These are phyloP conservation scores for Dendrocopos noguchii DNA, from an alignment of 2,113 vertebrate genomes.

Conservation along the genomic window DNA sequence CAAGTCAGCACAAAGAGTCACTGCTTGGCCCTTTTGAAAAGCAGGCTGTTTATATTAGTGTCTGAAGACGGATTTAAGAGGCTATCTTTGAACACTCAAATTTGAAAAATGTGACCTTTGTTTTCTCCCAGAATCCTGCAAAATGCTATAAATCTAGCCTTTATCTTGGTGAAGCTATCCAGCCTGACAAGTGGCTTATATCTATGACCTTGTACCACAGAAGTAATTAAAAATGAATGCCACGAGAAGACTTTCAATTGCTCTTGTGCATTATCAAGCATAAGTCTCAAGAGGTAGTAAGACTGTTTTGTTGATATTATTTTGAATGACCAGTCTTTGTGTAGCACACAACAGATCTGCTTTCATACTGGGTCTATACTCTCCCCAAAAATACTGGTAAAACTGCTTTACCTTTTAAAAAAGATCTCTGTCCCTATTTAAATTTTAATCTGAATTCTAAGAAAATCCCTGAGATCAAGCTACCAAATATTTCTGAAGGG, in stretches of 20 bases:
- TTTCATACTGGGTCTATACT: background rate
- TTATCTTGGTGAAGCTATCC: constrained; percentile 58
- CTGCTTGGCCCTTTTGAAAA: background rate
- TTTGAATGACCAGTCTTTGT: background rate
- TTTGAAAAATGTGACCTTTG: constrained; percentile 56
- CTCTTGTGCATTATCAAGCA: constrained; percentile 33
- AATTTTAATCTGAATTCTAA: constrained; percentile 26
- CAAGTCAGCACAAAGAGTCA: background rate
- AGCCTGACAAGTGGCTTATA: constrained; percentile 55
- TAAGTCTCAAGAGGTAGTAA: constrained; percentile 27
- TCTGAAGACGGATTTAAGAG: background rate
- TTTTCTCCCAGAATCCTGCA: constrained; percentile 31
- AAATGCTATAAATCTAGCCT: constrained; percentile 22
- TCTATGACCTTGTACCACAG: constrained; percentile 39
- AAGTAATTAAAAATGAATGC: constrained; percentile 66
- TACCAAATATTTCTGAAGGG: constrained; percentile 13
- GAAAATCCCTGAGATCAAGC: constrained; percentile 7
- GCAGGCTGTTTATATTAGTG: background rate
- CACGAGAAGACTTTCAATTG: constrained; percentile 55
- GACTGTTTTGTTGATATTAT: background rate
- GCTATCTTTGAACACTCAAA: background rate
- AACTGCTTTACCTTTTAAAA: constrained; percentile 16
- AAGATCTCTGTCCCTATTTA: background rate
- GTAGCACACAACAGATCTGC: background rate
- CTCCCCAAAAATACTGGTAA: background rate